Conservation (phyloP, 2,113 vertebrate species). For the Chascanopsetta lugubris region DNA sequence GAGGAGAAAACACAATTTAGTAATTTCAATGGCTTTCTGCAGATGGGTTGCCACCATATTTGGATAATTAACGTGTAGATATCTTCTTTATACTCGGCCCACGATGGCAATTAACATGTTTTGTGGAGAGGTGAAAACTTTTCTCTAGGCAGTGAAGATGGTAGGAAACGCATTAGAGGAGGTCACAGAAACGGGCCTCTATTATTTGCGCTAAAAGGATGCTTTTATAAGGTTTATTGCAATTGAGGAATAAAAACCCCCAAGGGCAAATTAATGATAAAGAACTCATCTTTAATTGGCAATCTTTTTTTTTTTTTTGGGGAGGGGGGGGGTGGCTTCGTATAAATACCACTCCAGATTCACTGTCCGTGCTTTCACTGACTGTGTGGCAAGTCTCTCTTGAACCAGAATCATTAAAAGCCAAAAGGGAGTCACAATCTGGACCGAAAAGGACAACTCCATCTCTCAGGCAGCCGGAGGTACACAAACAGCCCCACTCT, state of each 20-base stretch:
- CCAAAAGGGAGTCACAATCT: slow-evolving; percentile 63
- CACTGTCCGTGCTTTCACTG: slow-evolving; percentile 68
- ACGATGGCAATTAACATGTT: slow-evolving; percentile 84
- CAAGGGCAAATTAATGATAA: slow-evolving; percentile 81
- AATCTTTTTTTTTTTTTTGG: slow-evolving; percentile 70
- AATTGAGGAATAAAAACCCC: slow-evolving; percentile 81
- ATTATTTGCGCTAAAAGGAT: slow-evolving; percentile 81
- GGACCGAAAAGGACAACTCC: slow-evolving; percentile 69
- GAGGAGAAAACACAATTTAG: slow-evolving; percentile 81
- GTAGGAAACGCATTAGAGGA: slow-evolving; percentile 82
- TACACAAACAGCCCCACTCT: slow-evolving; percentile 65
- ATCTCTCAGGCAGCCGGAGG: slow-evolving; percentile 59
- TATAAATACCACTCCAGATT: slow-evolving; percentile 76
- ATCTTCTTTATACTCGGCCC: slow-evolving; percentile 81
- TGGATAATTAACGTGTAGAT: slow-evolving; percentile 84
- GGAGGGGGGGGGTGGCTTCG: no score
- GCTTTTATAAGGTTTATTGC: slow-evolving; percentile 82
- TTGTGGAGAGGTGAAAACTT: slow-evolving; percentile 85
- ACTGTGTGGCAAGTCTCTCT: slow-evolving; percentile 73
- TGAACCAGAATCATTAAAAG: slow-evolving; percentile 67
- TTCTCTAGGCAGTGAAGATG: slow-evolving; percentile 79
- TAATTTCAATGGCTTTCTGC: slow-evolving; percentile 81
- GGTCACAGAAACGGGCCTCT: slow-evolving; percentile 80
- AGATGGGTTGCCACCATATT: slow-evolving; percentile 85
- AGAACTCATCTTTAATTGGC: slow-evolving; percentile 82